Evolutionary conservation across 2,888 invertebrate species (phyloP).

Genomic region (Caenorhabditis sulstoni): DNA sequence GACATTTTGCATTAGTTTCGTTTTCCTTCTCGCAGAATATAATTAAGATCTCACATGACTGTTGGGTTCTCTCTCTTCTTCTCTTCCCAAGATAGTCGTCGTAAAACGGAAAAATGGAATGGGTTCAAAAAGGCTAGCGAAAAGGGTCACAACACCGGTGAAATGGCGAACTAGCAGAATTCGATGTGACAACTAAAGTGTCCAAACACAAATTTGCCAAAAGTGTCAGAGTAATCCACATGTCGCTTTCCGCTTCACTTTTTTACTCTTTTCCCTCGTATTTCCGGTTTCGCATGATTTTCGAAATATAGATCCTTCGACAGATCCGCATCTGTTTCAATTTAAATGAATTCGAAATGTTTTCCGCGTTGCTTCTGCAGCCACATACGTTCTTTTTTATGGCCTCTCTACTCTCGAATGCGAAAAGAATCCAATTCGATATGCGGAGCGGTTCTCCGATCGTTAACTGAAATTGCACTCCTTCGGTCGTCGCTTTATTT

Average conservation of each 20-base stretch:
- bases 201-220: conserved; percentile 25
- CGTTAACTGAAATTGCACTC: conserved; percentile 38
- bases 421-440: conserved; percentile 29
- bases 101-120: neutral
- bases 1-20: too few species aligned
- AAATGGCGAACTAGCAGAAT: too few species aligned
- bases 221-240: conserved; percentile 34
- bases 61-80: too few species aligned
- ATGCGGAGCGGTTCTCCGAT: conserved; percentile 10
- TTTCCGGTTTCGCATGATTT: neutral
- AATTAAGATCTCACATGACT: too few species aligned
- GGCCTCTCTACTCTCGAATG: neutral
- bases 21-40: too few species aligned
- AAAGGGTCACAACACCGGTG: too few species aligned
- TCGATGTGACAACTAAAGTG: conserved; percentile 4
- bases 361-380: conserved; percentile 9
- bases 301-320: too few species aligned
- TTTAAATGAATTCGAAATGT: conserved; percentile 4
- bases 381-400: conserved; percentile 26
- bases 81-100: too few species aligned
- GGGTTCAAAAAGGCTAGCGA: neutral
- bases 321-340: conserved; percentile 36
- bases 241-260: conserved; percentile 1
- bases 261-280: neutral
- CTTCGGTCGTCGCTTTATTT: conserved; percentile 17